Conservation (phyloP, 1,140 invertebrate species). For the Procambarus virginalis region DNA sequence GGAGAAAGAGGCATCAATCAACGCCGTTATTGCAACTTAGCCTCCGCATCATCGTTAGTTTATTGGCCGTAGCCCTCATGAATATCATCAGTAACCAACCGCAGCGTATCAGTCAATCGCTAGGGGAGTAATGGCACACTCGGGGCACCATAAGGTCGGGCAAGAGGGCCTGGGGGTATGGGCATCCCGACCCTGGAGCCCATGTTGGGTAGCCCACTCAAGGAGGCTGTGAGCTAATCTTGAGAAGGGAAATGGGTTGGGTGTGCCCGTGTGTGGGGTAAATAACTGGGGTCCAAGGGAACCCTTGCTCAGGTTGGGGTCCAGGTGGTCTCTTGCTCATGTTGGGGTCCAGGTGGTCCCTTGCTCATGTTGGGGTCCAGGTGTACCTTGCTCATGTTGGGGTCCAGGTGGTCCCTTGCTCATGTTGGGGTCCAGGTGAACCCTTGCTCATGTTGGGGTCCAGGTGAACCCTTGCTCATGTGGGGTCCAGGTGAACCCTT, state of each 20-base stretch:
- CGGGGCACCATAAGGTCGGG: neutral
- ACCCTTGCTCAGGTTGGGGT: no score
- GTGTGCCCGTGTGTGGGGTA: neutral
- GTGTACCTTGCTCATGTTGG: no score
- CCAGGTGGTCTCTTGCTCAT: no score
- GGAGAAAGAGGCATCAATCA: slow-evolving; percentile 16
- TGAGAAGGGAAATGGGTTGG: neutral
- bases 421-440: no score
- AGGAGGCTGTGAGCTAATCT: neutral
- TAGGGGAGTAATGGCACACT: neutral
- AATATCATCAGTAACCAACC: slow-evolving; percentile 31
- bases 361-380: no score
- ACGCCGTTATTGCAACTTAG: slow-evolving; percentile 4
- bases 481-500: no score
- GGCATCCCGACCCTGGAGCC: neutral
- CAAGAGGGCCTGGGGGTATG: neutral
- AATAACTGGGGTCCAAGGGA: neutral
- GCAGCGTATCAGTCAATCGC: slow-evolving; percentile 13
- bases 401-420: no score
- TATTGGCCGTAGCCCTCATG: slow-evolving; percentile 37
- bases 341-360: no score
- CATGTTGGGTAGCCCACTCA: neutral
- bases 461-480: no score
- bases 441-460: no score
- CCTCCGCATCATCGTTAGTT: neutral